phyloP scores from a whole-genome alignment of 2,888 invertebrate species.

The Lasius platythorax region DNA sequence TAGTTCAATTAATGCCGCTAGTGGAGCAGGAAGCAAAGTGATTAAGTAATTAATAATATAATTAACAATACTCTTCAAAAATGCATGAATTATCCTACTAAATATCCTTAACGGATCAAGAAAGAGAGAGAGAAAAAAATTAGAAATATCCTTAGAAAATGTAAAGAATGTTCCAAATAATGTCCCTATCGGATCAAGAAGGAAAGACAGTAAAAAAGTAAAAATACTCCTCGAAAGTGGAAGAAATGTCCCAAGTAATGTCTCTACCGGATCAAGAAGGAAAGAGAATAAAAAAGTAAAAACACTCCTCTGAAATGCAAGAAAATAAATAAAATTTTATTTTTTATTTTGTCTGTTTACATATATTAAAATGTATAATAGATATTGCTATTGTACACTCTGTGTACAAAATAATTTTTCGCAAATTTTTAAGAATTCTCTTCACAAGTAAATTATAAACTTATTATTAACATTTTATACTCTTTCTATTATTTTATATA shows the following conservation, averaged over 20 bases:
- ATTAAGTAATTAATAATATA: neutral
- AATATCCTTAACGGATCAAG: neutral
- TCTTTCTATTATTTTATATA: neutral
- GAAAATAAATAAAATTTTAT: conserved; percentile 9
- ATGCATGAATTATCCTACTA: neutral
- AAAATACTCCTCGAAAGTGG: neutral
- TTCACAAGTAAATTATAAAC: neutral
- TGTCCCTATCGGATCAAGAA: neutral
- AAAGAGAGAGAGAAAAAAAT: neutral
- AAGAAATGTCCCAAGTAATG: neutral
- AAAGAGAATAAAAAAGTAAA: neutral
- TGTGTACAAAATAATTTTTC: neutral
- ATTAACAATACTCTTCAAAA: neutral
- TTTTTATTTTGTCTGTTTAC: neutral
- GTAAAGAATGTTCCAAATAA: neutral
- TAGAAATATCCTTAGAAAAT: neutral
- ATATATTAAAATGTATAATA: neutral
- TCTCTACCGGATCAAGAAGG: neutral
- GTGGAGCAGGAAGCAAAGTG: neutral
- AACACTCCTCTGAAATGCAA: neutral
- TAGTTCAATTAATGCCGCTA: neutral
- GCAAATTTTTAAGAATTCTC: neutral
- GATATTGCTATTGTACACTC: neutral
- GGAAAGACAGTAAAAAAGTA: neutral
- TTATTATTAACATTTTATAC: neutral